These are phyloP conservation scores for Seira musarum DNA, from an alignment of 2,888 invertebrate genomes.

Conservation along the genomic window DNA sequence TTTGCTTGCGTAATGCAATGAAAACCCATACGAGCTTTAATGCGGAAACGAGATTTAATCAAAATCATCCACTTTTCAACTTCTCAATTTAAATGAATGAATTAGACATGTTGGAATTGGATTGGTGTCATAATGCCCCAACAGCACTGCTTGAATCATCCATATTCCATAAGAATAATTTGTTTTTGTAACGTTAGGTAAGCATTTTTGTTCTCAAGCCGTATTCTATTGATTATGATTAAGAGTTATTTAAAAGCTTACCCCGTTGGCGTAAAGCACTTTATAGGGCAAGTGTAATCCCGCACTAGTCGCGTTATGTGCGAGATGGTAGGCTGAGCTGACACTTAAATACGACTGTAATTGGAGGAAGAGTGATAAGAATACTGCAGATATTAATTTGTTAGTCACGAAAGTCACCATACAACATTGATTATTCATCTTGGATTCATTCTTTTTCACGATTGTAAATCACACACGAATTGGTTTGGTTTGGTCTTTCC, in stretches of 20 bases:
- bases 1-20: too few relatives aligned
- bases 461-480: neutral
- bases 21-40: neutral
- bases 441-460: conserved; percentile 63
- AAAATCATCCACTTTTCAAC: too few relatives aligned
- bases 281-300: conserved; percentile 59
- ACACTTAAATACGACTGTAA: conserved; percentile 62
- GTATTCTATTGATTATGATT: neutral
- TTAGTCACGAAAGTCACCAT: conserved; percentile 59
- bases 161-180: too few relatives aligned
- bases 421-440: conserved; percentile 64
- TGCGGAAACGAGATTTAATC: too few relatives aligned
- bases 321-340: conserved; percentile 63
- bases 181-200: too few relatives aligned
- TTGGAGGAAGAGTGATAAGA: conserved; percentile 56
- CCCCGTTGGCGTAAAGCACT: conserved; percentile 69
- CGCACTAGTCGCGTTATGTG: conserved; percentile 33
- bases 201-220: neutral
- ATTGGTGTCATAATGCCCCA: conserved; percentile 33
- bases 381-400: conserved; percentile 58
- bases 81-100: too few relatives aligned
- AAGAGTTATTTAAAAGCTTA: conserved; percentile 50
- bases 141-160: neutral
- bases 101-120: too few relatives aligned
- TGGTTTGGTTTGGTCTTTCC: too few relatives aligned